phyloP scores from a whole-genome alignment of 1,140 invertebrate genomes.

The Vanessa atalanta region DNA sequence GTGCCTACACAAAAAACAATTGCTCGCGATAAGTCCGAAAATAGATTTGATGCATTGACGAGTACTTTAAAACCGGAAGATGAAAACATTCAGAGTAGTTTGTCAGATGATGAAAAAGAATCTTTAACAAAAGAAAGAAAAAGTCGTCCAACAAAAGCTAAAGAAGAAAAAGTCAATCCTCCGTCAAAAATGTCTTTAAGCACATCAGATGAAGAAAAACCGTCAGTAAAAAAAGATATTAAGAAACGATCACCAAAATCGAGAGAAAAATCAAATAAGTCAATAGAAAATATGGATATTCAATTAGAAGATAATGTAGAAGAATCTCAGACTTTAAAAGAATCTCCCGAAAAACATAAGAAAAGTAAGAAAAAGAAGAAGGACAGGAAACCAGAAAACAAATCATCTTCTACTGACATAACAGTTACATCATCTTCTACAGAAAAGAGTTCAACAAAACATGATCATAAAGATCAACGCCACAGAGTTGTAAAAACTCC shows the following conservation, averaged over 20 bases:
- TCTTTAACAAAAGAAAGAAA: slow-evolving; percentile 50
- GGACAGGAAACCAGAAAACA: slow-evolving; percentile 50
- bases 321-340: slow-evolving; percentile 30
- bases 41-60: slow-evolving; percentile 65
- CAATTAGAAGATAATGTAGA: slow-evolving; percentile 39
- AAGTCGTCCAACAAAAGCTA: slow-evolving; percentile 56
- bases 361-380: slow-evolving; percentile 72
- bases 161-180: slow-evolving; percentile 58
- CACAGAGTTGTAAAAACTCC: slow-evolving; percentile 41
- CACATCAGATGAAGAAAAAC: slow-evolving; percentile 57
- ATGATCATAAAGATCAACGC: slow-evolving; percentile 31
- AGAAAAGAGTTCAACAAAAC: slow-evolving; percentile 46
- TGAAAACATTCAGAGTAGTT: slow-evolving; percentile 41
- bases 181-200: slow-evolving; percentile 37
- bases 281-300: slow-evolving; percentile 26
- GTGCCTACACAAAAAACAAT: slow-evolving; percentile 30
- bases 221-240: slow-evolving; percentile 60
- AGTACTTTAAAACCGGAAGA: slow-evolving; percentile 53
- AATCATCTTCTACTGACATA: neutral
- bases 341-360: slow-evolving; percentile 49
- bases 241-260: slow-evolving; percentile 62
- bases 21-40: slow-evolving; percentile 62
- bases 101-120: slow-evolving; percentile 52
- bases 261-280: slow-evolving; percentile 49
- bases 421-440: slow-evolving; percentile 36